Conservation (phyloP, 64 coral and sea anemone species). For the Exaiptasia diaphana region DNA sequence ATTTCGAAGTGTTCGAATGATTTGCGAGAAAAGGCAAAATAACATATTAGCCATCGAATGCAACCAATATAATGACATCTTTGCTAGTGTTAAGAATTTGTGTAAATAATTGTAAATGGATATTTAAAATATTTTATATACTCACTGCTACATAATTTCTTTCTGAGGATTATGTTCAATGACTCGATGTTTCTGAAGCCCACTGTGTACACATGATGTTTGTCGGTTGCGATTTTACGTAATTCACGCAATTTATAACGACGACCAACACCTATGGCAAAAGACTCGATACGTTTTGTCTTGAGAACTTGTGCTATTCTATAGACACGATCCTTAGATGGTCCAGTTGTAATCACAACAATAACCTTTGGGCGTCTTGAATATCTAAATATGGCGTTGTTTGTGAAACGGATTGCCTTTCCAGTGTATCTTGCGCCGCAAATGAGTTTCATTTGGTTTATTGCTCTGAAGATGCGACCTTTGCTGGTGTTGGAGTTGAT, state of each 20-base stretch:
- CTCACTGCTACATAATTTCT: constrained; percentile 41
- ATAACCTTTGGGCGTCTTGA: constrained; percentile 7
- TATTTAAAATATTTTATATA: too few relatives aligned
- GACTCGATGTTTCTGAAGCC: constrained; percentile 59
- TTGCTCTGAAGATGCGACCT: constrained; percentile 17
- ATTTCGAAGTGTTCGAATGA: too few relatives aligned
- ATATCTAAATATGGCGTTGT: constrained; percentile 1
- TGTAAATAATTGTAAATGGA: too few relatives aligned
- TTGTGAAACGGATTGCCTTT: constrained; percentile 32
- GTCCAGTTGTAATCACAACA: constrained; percentile 41
- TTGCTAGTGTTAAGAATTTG: too few relatives aligned
- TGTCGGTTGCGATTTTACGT: constrained; percentile 41
- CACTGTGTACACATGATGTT: constrained; percentile 51
- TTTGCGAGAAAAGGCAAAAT: too few relatives aligned
- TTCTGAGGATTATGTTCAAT: not conserved
- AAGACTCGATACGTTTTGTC: not conserved
- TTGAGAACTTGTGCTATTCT: constrained; percentile 6
- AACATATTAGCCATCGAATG: too few relatives aligned
- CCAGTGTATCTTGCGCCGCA: constrained; percentile 40
- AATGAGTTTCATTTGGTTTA: constrained; percentile 34
- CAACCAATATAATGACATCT: too few relatives aligned
- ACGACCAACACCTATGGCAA: constrained; percentile 22
- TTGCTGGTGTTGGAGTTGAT: constrained; percentile 24
- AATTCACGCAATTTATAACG: constrained; percentile 26
- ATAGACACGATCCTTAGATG: constrained; percentile 27